These are phyloP conservation scores for Panagrolaimus sp. DNA, from an alignment of 1,140 invertebrate genomes.

Conservation along the genomic window DNA sequence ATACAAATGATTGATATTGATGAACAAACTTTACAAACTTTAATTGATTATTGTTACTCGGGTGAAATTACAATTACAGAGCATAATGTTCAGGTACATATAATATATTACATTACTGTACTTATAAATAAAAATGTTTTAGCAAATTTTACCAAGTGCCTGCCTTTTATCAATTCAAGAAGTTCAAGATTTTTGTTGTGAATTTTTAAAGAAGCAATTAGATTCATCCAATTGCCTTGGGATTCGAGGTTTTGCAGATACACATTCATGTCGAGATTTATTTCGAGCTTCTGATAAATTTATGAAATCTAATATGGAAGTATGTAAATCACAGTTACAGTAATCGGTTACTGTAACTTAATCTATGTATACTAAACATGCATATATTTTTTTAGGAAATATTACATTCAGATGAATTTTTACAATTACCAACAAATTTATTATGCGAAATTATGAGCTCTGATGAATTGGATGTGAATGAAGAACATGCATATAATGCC, in stretches of 20 bases:
- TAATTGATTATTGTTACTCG: constrained; percentile 97
- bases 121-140: too few species aligned
- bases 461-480: constrained; percentile 92
- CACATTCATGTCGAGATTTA: constrained; percentile 89
- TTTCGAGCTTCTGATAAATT: constrained; percentile 92
- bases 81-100: constrained; percentile 76
- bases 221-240: constrained; percentile 96
- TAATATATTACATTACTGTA: too few species aligned
- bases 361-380: too few species aligned
- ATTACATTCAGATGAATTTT: constrained; percentile 95
- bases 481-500: constrained; percentile 91
- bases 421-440: constrained; percentile 85
- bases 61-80: constrained; percentile 96
- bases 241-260: constrained; percentile 94
- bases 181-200: constrained; percentile 62
- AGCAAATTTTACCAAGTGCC: constrained; percentile 84
- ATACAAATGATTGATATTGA: constrained; percentile 75
- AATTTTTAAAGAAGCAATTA: constrained; percentile 68
- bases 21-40: constrained; percentile 89
- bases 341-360: neutral
- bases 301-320: constrained; percentile 68
- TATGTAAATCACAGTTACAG: neutral
- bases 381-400: constrained; percentile 66
- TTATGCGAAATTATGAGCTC: constrained; percentile 92
- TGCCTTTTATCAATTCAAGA: constrained; percentile 87